Evolutionary conservation across 2,797 vertebrate species (phyloP).

Genomic region (Xenops minutus): DNA sequence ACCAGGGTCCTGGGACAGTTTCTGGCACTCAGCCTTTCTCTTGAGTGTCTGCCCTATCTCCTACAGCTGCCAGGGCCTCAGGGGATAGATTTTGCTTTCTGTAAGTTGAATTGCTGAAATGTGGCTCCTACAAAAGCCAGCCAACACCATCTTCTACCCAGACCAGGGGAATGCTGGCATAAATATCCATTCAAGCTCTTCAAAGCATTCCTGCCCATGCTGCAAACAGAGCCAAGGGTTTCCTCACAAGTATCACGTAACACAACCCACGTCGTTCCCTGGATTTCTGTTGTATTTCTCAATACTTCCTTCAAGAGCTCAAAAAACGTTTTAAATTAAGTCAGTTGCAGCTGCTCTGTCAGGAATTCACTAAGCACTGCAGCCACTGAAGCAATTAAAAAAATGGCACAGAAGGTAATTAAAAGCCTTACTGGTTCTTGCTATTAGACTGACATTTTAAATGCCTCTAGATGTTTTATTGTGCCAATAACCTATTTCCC

Average conservation of each 20-base stretch:
- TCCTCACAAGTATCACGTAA: not conserved
- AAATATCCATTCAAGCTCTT: not conserved
- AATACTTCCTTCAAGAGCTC: conserved; percentile 46
- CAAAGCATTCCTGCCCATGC: not conserved
- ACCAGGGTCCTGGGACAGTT: not conserved
- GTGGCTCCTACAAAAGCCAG: not conserved
- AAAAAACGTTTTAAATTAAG: conserved; percentile 75
- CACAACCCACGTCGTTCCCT: not conserved
- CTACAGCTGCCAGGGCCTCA: not conserved
- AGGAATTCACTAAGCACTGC: conserved; percentile 77
- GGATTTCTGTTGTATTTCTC: conserved; percentile 42
- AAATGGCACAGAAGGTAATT: conserved; percentile 99
- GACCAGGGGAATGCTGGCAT: rapidly evolving
- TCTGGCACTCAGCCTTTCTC: not conserved
- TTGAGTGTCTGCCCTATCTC: not conserved
- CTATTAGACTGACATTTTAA: conserved; percentile 96
- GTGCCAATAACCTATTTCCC: conserved; percentile 94
- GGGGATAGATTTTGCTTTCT: not conserved
- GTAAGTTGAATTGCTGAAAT: not conserved
- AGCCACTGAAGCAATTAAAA: conserved; percentile 83
- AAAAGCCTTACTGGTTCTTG: conserved; percentile 99
- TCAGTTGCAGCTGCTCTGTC: conserved; percentile 80
- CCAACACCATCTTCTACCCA: not conserved
- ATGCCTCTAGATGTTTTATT: conserved; percentile 92
- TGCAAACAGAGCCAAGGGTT: not conserved